Evolutionary conservation across 2,797 vertebrate species (phyloP), one percentile per base, ranked within the genome.

Genomic region (Phalanger gymnotis): DNA sequence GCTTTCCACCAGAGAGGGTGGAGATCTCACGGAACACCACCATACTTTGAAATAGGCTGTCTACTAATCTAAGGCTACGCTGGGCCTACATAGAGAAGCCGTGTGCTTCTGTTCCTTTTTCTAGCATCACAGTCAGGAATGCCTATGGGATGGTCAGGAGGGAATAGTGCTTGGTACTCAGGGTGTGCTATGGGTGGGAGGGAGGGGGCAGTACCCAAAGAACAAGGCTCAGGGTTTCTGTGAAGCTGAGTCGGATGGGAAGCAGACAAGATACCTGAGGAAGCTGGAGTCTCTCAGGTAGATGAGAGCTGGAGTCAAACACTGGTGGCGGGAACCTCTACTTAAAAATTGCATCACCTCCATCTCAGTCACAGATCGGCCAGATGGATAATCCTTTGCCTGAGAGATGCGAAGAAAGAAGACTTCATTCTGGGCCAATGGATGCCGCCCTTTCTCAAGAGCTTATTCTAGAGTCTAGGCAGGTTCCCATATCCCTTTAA

Each of bases 341-440:
- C 98, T 98, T 98, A 99, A 97, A 94, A 99, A 99, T 98, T 99
- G 99, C 96, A 99, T 98, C 94, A 99, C 98, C 97, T 99, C 99
- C 99, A 99, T 98, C 98, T 99, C 99, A 1, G 99, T 99, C 97
- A 99, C 96, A 2, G 99, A 99, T 93, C 99, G 98, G 16, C 99
- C 99, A 0, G 92, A 58, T 0, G 99, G 99, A 13, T 99, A 99
- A 0, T 98, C 98, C 47, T 97, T 98, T 96, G 99, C 95, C 99
- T 99, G 98, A 28, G 55, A 12, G 12, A 34, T 90, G 5, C 51
- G 2, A 61, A 1, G 54, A 92, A 47, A 95, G 58, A 28, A 55
- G 11, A 25, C 13, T 92, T 73, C 55, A 31, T 53, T 4, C 57
- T 11, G 51, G 61, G 40, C 52, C 92, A 96, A 31, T 54, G 54